These are phyloP conservation scores for Myotis daubentonii DNA, from an alignment of 2,797 vertebrate genomes.

Conservation along the genomic window DNA sequence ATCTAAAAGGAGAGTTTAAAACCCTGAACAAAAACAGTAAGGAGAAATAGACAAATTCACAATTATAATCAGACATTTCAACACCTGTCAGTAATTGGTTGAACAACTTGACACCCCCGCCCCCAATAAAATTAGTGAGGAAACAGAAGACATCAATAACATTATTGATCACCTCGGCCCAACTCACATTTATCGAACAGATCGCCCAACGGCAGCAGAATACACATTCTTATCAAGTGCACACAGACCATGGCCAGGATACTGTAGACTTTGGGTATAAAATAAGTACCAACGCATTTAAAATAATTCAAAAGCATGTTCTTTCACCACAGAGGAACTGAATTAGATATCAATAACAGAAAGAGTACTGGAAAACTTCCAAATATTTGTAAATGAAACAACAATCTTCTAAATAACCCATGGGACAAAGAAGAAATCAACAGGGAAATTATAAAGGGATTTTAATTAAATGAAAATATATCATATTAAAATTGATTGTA, in stretches of 20 bases:
- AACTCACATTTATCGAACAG: not conserved
- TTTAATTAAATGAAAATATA: not conserved
- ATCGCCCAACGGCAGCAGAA: not conserved
- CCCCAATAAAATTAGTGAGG: not conserved
- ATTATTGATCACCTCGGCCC: not conserved
- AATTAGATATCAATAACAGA: not conserved
- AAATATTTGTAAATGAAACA: not conserved
- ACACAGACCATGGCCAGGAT: not conserved
- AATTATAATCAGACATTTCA: not conserved
- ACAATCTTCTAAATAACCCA: too few relatives aligned
- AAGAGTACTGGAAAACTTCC: not conserved
- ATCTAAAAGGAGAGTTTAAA: too few relatives aligned
- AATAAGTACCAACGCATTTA: not conserved
- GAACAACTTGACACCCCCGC: not conserved
- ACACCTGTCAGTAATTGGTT: not conserved
- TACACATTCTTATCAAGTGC: not conserved
- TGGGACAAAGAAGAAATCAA: not conserved
- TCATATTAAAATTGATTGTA: not conserved
- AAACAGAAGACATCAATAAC: not conserved
- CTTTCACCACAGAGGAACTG: not conserved
- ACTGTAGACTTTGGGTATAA: not conserved
- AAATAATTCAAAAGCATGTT: not conserved
- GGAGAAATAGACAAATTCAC: not conserved
- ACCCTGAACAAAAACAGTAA: too few relatives aligned
- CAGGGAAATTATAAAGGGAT: not conserved